These are phyloP conservation scores for Xerus inauris DNA, from an alignment of 2,113 vertebrate genomes.

Conservation along the genomic window DNA sequence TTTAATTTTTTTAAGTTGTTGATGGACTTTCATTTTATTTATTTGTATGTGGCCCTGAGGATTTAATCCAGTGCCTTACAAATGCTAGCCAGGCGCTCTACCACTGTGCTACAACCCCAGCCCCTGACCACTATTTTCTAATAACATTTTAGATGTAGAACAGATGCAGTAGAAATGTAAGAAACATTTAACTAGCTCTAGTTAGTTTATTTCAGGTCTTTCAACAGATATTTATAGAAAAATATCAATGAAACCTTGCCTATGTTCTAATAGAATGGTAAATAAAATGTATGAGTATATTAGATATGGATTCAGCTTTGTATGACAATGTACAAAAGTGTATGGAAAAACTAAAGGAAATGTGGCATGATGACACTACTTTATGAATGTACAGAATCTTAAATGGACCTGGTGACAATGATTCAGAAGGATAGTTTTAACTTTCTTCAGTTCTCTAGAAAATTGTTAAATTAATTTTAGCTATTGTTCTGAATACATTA, in stretches of 20 bases:
- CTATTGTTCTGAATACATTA: background rate
- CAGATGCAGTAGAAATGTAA: background rate
- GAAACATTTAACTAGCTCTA: background rate
- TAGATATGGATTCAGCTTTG: background rate
- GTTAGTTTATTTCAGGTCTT: constrained; percentile 39
- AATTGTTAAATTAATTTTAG: constrained; percentile 20
- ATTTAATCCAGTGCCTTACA: too few species aligned
- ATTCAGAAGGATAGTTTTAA: constrained; percentile 9
- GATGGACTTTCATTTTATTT: too few species aligned
- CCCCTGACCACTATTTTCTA: background rate
- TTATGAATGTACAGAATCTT: background rate
- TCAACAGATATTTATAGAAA: constrained; percentile 48
- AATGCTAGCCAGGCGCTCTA: too few species aligned
- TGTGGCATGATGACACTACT: background rate
- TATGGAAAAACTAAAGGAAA: constrained; percentile 5
- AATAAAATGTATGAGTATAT: constrained; percentile 1
- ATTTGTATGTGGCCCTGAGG: too few species aligned
- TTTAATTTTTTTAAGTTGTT: too few species aligned
- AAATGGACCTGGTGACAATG: background rate
- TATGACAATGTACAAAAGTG: background rate
- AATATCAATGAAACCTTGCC: background rate
- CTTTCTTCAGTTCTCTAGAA: background rate
- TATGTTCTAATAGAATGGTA: background rate
- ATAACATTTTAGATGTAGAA: constrained; percentile 37
- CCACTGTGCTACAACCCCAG: too few species aligned